Percentiles rank a stretch among this genome's conserved stretches.
Conservation (phyloP, 2,113 vertebrate species). For the Percopsis transmontana region DNA sequence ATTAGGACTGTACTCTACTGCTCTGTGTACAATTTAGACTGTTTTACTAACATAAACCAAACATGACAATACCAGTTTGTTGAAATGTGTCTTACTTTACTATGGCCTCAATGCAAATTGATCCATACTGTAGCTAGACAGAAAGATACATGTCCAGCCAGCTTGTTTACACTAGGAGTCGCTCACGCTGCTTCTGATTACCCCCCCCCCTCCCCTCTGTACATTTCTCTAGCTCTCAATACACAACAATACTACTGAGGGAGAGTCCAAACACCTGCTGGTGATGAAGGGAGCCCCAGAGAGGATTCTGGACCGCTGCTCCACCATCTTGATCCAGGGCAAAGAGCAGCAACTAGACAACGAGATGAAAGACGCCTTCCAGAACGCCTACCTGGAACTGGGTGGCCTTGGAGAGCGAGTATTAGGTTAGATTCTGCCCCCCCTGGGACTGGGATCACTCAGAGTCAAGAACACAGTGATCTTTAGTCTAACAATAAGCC, state of each 20-base stretch:
- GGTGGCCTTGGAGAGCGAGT: slow-evolving; percentile 80
- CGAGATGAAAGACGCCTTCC: slow-evolving; percentile 91
- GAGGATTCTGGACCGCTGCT: slow-evolving; percentile 88
- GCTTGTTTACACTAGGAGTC: no score
- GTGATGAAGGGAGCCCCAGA: slow-evolving; percentile 95
- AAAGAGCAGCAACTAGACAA: slow-evolving; percentile 89
- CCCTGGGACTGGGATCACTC: background rate
- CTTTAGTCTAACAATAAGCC: no score
- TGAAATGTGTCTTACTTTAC: no score
- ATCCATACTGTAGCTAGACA: no score
- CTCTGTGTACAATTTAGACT: no score
- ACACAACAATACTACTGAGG: slow-evolving; percentile 80
- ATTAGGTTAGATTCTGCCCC: slow-evolving; percentile 48
- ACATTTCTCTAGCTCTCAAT: slow-evolving; percentile 77
- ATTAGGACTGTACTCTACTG: no score
- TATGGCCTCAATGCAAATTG: no score
- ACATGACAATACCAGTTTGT: no score
- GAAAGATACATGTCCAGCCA: no score
- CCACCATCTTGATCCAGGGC: slow-evolving; percentile 88
- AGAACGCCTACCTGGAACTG: slow-evolving; percentile 89
- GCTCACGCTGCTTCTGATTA: no score
- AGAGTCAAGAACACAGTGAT: background rate
- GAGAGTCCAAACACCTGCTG: slow-evolving; percentile 84
- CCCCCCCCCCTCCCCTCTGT: slow-evolving; percentile 46
- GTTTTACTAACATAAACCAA: no score